These are phyloP conservation scores for Pogonocherus hispidulus DNA, from an alignment of 2,888 invertebrate species.

Conservation along the genomic window DNA sequence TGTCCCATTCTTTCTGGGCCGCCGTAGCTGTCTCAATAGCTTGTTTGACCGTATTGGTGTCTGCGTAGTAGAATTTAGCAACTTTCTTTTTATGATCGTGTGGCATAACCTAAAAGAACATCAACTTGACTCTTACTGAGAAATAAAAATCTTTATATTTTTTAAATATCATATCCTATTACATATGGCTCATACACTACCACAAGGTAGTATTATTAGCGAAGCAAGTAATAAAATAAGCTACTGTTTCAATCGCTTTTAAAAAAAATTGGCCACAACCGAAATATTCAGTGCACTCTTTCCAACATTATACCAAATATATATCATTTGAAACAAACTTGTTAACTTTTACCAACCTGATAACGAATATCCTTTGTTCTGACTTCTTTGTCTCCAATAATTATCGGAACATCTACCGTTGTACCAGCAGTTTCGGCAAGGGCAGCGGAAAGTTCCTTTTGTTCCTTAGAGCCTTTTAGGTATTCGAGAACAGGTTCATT, in stretches of 20 bases:
- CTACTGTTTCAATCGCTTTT: no score
- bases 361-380: constrained; percentile 81
- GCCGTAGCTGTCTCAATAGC: constrained; percentile 87
- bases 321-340: not conserved
- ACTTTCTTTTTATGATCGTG: constrained; percentile 90
- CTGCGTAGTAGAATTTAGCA: constrained; percentile 94
- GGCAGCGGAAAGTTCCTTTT: constrained; percentile 79
- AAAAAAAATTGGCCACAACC: no score
- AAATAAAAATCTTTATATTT: not conserved
- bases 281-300: no score
- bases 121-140: not conserved
- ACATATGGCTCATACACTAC: no score
- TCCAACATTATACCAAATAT: no score
- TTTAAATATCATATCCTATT: no score
- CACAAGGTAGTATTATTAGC: no score
- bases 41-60: constrained; percentile 83
- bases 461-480: constrained; percentile 85
- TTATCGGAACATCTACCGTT: constrained; percentile 91
- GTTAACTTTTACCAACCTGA: constrained; percentile 74
- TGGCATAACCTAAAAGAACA: constrained; percentile 77
- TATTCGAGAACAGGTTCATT: constrained; percentile 90
- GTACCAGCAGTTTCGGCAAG: constrained; percentile 76
- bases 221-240: no score
- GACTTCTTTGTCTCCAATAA: constrained; percentile 94
- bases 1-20: constrained; percentile 91